phyloP scores from a whole-genome alignment of 2,888 invertebrate species.

The Pyrgus malvae region DNA sequence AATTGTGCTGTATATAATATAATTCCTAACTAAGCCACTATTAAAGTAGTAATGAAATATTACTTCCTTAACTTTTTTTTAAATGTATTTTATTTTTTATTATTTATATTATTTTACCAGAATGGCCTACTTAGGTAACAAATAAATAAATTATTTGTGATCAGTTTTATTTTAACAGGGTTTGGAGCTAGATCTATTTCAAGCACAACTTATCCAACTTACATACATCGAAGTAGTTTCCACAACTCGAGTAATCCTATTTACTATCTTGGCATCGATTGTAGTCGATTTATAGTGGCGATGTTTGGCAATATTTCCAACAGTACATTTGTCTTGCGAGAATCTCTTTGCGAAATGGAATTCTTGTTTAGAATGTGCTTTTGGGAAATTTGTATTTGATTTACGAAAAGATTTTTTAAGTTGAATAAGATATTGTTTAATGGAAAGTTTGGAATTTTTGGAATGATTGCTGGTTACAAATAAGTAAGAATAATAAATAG shows the following conservation, averaged over 20 bases:
- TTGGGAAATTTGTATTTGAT: background rate
- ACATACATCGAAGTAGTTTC: background rate
- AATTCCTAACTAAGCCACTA: too few relatives aligned
- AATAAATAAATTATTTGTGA: too few relatives aligned
- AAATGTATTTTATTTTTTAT: too few relatives aligned
- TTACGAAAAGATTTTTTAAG: background rate
- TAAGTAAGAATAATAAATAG: too few relatives aligned
- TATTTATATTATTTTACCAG: too few relatives aligned
- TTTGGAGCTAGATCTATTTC: background rate
- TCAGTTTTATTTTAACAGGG: too few relatives aligned
- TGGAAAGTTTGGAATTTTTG: too few relatives aligned
- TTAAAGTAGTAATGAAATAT: too few relatives aligned
- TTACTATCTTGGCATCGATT: conserved; percentile 24
- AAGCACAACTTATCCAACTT: background rate
- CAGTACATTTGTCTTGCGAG: background rate
- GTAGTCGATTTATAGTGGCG: conserved; percentile 7
- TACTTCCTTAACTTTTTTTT: too few relatives aligned
- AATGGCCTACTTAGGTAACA: too few relatives aligned
- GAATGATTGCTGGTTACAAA: too few relatives aligned
- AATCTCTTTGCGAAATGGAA: conserved; percentile 8
- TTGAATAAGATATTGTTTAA: background rate
- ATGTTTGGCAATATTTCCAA: conserved; percentile 11
- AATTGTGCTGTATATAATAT: too few relatives aligned
- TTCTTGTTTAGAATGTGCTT: background rate
- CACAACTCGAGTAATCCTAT: conserved; percentile 11